Conservation (phyloP, 2,113 vertebrate species). For the Cnemophilus loriae region DNA sequence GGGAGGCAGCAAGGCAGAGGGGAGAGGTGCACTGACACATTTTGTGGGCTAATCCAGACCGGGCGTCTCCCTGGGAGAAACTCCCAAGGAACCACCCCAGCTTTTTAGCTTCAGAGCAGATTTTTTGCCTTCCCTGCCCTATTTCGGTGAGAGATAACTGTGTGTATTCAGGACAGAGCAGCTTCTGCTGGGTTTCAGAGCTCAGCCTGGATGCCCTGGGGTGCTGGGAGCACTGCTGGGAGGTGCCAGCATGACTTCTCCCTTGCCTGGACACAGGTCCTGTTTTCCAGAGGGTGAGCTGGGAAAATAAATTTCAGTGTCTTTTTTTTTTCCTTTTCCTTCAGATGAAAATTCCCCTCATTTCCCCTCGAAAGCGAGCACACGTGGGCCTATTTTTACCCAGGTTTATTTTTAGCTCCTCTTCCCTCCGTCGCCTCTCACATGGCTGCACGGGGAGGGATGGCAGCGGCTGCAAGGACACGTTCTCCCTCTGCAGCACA, state of each 20-base stretch:
- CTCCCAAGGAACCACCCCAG: not conserved
- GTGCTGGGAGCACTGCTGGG: too few relatives aligned
- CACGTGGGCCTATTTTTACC: conserved; percentile 41
- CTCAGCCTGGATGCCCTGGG: not conserved
- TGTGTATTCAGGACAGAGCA: not conserved
- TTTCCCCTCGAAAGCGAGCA: not conserved
- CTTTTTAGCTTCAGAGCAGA: not conserved
- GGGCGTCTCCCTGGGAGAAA: not conserved
- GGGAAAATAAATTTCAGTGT: not conserved
- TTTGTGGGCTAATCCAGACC: not conserved
- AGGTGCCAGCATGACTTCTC: too few relatives aligned
- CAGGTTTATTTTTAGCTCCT: conserved; percentile 31
- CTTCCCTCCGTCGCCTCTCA: not conserved
- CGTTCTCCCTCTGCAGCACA: not conserved
- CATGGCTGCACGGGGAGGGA: not conserved
- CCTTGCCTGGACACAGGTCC: not conserved
- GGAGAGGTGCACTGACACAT: not conserved
- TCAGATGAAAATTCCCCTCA: not conserved
- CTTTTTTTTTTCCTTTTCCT: not conserved
- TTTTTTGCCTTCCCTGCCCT: not conserved
- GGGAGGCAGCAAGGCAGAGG: not conserved
- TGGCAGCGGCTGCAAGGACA: not conserved
- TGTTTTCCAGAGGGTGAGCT: not conserved
- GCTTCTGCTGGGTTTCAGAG: not conserved
- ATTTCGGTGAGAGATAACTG: not conserved